Evolutionary conservation across 2,888 invertebrate species (phyloP).

Genomic region (Cephus nigrinus): DNA sequence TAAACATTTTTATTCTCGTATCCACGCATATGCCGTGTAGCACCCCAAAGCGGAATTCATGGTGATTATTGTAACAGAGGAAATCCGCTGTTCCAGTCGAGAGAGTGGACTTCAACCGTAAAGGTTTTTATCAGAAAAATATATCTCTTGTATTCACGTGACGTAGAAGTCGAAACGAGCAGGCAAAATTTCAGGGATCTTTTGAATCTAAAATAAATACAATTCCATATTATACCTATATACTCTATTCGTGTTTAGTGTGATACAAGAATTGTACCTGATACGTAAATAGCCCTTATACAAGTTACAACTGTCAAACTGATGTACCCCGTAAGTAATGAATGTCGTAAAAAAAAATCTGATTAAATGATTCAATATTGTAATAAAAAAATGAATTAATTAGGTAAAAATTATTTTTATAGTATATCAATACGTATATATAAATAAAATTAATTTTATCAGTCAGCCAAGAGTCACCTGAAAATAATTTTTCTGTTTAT

Average conservation of each 20-base stretch:
- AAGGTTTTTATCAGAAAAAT: background rate
- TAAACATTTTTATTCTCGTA: too few species aligned
- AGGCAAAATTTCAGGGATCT: background rate
- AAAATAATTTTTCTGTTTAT: background rate
- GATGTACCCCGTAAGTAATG: background rate
- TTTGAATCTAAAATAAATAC: background rate
- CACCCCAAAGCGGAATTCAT: background rate
- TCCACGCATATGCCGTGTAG: background rate
- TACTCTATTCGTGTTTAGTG: background rate
- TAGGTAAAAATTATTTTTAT: too few species aligned
- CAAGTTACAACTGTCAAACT: background rate
- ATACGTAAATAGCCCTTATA: background rate
- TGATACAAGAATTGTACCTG: background rate
- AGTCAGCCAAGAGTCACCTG: background rate
- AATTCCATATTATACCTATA: background rate
- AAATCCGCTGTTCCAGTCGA: constrained; percentile 32
- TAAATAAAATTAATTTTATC: background rate
- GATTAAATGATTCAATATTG: too few species aligned
- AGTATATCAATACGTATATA: too few species aligned
- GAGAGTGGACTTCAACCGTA: constrained; percentile 18
- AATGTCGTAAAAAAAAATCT: background rate
- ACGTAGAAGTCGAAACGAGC: background rate
- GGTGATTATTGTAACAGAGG: constrained; percentile 18
- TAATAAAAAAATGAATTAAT: too few species aligned
- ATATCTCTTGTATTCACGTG: background rate